These are phyloP conservation scores for Euclidia mi DNA, from an alignment of 2,888 invertebrate species.

Conservation along the genomic window DNA sequence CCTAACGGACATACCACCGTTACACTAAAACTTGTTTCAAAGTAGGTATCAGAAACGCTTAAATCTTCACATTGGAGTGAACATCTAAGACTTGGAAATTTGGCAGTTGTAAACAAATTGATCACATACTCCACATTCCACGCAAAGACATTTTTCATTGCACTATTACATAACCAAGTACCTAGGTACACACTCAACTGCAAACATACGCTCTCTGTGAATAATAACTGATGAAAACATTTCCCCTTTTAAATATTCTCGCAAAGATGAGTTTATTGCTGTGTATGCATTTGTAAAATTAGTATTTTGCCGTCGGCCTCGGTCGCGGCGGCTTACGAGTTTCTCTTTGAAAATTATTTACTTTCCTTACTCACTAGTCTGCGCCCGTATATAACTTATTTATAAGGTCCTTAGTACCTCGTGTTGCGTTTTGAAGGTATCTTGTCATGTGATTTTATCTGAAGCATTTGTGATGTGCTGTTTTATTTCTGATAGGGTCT, in stretches of 20 bases:
- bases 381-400: slow-evolving; percentile 14
- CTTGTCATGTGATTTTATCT: slow-evolving; percentile 4
- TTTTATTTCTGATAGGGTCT: too few species aligned
- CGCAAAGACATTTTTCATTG: too few species aligned
- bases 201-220: neutral
- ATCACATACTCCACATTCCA: too few species aligned
- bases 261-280: slow-evolving; percentile 29
- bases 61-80: too few species aligned
- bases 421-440: slow-evolving; percentile 4
- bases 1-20: too few species aligned
- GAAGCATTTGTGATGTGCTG: too few species aligned
- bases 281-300: slow-evolving; percentile 44
- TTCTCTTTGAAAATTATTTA: slow-evolving; percentile 38
- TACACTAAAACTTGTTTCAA: too few species aligned
- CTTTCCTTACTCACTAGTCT: slow-evolving; percentile 21
- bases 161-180: neutral
- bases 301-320: slow-evolving; percentile 29
- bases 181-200: neutral
- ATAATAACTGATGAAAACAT: slow-evolving; percentile 15
- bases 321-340: slow-evolving; percentile 13
- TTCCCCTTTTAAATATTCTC: slow-evolving; percentile 47
- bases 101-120: too few species aligned
- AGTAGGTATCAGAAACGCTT: too few species aligned
- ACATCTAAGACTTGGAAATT: too few species aligned
- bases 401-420: slow-evolving; percentile 12